Evolutionary conservation across 2,113 vertebrate genomes (phyloP).

Genomic region (Anguilla japonica): DNA sequence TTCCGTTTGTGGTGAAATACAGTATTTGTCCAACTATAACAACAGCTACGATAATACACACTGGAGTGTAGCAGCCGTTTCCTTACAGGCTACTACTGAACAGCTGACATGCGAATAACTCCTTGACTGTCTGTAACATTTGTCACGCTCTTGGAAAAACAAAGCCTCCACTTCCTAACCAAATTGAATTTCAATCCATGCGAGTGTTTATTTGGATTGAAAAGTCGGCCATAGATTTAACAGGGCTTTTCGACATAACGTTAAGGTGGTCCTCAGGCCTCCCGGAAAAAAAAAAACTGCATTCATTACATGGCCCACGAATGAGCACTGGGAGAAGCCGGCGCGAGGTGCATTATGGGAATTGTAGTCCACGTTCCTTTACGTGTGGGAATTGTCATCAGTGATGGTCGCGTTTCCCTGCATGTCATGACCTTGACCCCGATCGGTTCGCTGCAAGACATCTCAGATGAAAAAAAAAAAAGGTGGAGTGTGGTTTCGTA

Average conservation of each 20-base stretch:
- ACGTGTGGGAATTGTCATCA: neutral
- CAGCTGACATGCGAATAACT: slow-evolving; percentile 23
- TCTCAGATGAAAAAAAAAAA: neutral
- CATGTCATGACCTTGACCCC: neutral
- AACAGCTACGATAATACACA: slow-evolving; percentile 19
- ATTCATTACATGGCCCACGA: neutral
- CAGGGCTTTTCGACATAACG: slow-evolving; percentile 7
- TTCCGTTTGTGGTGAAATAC: slow-evolving; percentile 12
- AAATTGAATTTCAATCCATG: slow-evolving; percentile 19
- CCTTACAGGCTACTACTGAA: neutral
- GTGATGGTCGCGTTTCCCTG: neutral
- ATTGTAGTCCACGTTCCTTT: neutral
- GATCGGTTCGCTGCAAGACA: neutral
- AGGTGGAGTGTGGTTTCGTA: neutral
- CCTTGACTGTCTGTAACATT: slow-evolving; percentile 17
- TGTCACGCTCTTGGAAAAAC: slow-evolving; percentile 14
- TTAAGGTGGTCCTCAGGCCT: slow-evolving; percentile 16
- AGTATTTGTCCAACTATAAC: slow-evolving; percentile 12
- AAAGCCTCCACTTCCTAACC: slow-evolving; percentile 24
- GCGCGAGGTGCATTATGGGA: neutral
- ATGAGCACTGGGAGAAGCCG: neutral
- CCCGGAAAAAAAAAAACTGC: neutral
- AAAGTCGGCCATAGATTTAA: slow-evolving; percentile 21
- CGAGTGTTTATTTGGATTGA: slow-evolving; percentile 29
- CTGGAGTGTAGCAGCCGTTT: neutral